Base-by-base conservation (phyloP, 2,113 vertebrate species). In the Camelus bactrianus region DNA sequence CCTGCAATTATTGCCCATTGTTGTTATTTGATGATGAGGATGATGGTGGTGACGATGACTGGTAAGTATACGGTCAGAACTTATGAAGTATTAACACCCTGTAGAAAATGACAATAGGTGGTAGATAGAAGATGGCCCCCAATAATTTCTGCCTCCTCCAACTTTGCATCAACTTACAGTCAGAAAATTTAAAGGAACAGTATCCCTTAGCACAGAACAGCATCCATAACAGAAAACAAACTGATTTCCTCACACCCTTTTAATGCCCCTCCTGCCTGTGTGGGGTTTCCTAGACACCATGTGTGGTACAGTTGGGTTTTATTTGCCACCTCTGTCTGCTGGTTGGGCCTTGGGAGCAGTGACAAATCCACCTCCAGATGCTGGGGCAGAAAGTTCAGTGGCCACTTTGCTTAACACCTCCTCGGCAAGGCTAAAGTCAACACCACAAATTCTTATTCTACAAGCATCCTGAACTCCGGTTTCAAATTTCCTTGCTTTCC, bases 401-500 rank as follows among this genome's bases (percentile, higher is more conserved):
- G 81, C 87, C 67, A 54, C 65, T 75, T 42, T 67, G 92, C 76
- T 81, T 93, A 90, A 79, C 75, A 77, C 94, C 60, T 80, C 76
- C 22, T 48, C 26, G 67, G 81, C 97, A 73, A 81, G 65, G 81
- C 84, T 85, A 73, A 88, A 85, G 72, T 82, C 92, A 62, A 82
- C 77, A 58, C 48, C 56, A 69, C 58, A 79, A 69, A 87, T 76
- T 90, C 73, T 87, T 86, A 83, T 86, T 94, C 91, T 80, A 79
- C 89, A 52, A 38, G 94, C 96, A 93, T 92, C 67, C 92, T 88
- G 79, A 97, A 82, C 72, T 80, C 96, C 15, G 52, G 72, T 77
- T 93, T 92, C 58, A 92, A 89, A 91, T 97, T 97, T 81, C 92
- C 80, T 95, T 62, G 17, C 87, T 95, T 97, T 97, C 96, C 96